These are phyloP conservation scores for Venturia canescens DNA, from an alignment of 1,140 invertebrate species.

Conservation along the genomic window DNA sequence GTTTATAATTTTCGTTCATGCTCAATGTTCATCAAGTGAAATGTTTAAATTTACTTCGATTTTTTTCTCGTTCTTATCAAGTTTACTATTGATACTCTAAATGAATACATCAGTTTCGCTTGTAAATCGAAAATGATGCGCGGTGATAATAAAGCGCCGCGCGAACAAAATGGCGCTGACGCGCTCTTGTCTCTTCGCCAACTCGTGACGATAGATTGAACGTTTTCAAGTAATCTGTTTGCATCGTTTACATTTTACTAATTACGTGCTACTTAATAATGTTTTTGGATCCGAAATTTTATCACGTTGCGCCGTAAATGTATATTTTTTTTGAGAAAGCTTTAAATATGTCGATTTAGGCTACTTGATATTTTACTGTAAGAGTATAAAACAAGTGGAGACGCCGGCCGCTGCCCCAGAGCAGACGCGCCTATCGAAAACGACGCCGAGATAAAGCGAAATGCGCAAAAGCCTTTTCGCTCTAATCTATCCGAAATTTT, in stretches of 20 bases:
- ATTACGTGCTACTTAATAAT: neutral
- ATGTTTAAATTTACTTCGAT: neutral
- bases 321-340: neutral
- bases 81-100: neutral
- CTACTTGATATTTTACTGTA: neutral
- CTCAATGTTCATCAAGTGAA: too few species aligned
- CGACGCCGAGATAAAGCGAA: constrained; percentile 36
- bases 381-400: constrained; percentile 58
- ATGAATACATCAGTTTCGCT: neutral
- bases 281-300: neutral
- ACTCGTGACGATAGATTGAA: constrained; percentile 18
- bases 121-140: neutral
- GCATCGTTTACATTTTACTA: constrained; percentile 2
- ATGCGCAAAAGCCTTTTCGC: neutral
- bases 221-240: constrained; percentile 31
- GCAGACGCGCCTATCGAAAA: constrained; percentile 62
- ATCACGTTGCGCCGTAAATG: neutral
- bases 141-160: neutral
- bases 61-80: neutral
- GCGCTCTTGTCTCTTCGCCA: neutral
- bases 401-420: constrained; percentile 60
- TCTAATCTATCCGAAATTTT: neutral
- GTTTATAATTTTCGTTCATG: neutral
- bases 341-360: neutral
- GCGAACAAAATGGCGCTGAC: constrained; percentile 45